Evolutionary conservation across 2,888 invertebrate genomes (phyloP).

Genomic region (Diogma glabrata): DNA sequence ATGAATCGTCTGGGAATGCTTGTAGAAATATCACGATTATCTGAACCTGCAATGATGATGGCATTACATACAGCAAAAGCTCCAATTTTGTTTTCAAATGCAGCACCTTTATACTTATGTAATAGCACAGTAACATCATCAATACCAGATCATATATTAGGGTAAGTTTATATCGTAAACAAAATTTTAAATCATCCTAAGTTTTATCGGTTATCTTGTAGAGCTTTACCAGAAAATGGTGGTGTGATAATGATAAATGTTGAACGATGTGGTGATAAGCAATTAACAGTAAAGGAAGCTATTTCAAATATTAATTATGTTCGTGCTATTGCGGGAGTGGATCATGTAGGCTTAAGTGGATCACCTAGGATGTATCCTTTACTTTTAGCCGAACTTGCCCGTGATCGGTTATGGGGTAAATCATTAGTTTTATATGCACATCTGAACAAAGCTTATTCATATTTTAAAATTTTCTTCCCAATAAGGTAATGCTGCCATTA

Average conservation of each 20-base stretch:
- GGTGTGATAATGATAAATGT: conserved; percentile 53
- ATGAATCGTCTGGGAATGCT: conserved; percentile 61
- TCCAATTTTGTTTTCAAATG: conserved; percentile 54
- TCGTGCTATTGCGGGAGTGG: conserved; percentile 49
- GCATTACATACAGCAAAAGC: conserved; percentile 47
- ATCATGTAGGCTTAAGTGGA: conserved; percentile 51
- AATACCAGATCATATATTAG: conserved; percentile 74
- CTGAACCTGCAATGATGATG: conserved; percentile 49
- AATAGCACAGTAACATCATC: conserved; percentile 56
- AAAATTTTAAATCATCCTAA: neutral
- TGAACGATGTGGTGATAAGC: conserved; percentile 38
- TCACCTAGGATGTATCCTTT: conserved; percentile 43
- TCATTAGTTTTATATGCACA: neutral
- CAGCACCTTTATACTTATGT: conserved; percentile 49
- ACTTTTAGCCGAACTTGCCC: conserved; percentile 47
- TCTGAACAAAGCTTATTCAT: neutral
- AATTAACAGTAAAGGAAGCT: conserved; percentile 33
- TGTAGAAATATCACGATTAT: conserved; percentile 52
- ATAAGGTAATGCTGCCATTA: conserved; percentile 41
- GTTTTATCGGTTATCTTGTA: conserved; percentile 16
- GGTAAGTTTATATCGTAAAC: conserved; percentile 22
- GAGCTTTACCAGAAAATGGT: conserved; percentile 39
- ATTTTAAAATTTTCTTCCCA: neutral
- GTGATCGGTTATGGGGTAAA: conserved; percentile 44
- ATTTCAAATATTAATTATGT: conserved; percentile 53